phyloP scores from a whole-genome alignment of 2,113 vertebrate genomes.

The Seriola rivoliana region DNA sequence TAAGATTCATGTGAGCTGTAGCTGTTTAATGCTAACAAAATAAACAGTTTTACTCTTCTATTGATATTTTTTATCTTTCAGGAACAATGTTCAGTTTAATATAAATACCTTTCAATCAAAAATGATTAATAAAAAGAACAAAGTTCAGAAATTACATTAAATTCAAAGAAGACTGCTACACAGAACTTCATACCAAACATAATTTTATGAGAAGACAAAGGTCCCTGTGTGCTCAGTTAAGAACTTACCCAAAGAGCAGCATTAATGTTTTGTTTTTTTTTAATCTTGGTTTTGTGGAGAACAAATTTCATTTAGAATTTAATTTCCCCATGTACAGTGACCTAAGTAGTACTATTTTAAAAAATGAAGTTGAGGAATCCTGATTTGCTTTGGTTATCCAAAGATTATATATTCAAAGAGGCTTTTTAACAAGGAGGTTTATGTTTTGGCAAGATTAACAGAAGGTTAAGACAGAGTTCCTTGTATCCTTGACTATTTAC shows the following conservation, averaged over 20 bases:
- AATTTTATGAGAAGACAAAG: background rate
- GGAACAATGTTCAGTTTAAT: background rate
- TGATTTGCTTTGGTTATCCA: background rate
- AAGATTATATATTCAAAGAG: background rate
- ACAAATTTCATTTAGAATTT: background rate
- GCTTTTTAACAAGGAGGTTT: background rate
- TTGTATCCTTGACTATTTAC: background rate
- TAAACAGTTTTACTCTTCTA: background rate
- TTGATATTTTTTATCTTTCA: slow-evolving; percentile 4
- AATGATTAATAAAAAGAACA: background rate
- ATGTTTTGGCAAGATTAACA: background rate
- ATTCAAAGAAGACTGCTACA: background rate
- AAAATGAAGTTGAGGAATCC: background rate
- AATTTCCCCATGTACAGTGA: background rate
- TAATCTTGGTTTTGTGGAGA: background rate
- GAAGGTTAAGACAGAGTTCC: background rate
- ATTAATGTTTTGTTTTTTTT: background rate
- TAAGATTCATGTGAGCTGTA: background rate
- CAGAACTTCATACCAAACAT: background rate
- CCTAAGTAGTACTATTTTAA: background rate
- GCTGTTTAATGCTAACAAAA: background rate
- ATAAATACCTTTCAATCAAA: background rate
- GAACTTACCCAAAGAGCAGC: background rate
- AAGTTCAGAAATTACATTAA: background rate
- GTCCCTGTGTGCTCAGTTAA: slow-evolving; percentile 1